Evolutionary conservation across 2,113 vertebrate genomes (phyloP).

Genomic region (Australoheros scitulus): DNA sequence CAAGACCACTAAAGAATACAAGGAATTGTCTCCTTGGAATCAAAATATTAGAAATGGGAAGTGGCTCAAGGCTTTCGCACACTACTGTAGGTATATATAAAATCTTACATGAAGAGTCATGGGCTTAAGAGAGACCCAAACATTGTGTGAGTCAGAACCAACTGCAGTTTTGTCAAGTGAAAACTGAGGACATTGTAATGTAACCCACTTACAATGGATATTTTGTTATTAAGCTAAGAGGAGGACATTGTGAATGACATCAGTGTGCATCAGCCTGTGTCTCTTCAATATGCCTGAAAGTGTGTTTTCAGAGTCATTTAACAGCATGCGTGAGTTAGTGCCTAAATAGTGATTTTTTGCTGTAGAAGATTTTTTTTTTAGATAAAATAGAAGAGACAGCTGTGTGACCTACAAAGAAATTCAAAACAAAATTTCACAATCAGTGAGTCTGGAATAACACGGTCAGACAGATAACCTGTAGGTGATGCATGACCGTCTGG

Average conservation of each 20-base stretch:
- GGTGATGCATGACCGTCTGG: constrained; percentile 57
- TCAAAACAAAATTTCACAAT: not conserved
- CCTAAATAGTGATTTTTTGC: not conserved
- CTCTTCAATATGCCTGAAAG: not conserved
- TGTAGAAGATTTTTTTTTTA: not conserved
- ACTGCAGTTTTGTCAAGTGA: not conserved
- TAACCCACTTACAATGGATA: not conserved
- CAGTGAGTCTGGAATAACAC: constrained; percentile 17
- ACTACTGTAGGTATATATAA: not conserved
- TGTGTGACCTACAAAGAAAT: not conserved
- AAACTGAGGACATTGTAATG: not conserved
- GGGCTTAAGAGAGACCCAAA: not conserved
- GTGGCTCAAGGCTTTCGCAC: not conserved
- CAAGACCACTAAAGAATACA: too few relatives aligned
- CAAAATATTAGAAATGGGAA: too few relatives aligned
- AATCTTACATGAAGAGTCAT: not conserved
- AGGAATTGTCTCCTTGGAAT: too few relatives aligned
- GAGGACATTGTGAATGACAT: not conserved
- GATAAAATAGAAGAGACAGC: not conserved
- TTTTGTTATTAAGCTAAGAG: not conserved
- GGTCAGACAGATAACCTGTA: constrained; percentile 34
- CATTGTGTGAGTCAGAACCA: not conserved
- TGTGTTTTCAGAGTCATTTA: not conserved
- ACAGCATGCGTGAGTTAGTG: not conserved
- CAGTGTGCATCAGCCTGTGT: not conserved